Percentiles rank a stretch among this genome's conserved stretches.
Evolutionary conservation across 2,888 invertebrate species (phyloP).

Genomic region (Apamea monoglypha): DNA sequence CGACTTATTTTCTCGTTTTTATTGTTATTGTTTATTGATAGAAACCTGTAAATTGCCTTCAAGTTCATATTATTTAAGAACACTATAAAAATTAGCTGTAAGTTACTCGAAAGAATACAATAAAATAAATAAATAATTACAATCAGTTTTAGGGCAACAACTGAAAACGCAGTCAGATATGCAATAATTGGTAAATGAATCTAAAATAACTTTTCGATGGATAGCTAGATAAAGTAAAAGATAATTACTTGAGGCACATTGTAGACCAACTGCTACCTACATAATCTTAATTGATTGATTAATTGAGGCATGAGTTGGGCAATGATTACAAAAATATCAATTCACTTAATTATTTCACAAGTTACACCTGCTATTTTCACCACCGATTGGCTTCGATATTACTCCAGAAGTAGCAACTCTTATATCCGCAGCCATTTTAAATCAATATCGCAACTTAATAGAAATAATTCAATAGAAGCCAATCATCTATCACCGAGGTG

Average conservation of each 20-base stretch:
- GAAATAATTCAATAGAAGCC: conserved; percentile 67
- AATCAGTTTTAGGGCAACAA: not conserved
- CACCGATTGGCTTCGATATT: not conserved
- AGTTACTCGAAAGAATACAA: too few species aligned
- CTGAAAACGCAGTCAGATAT: not conserved
- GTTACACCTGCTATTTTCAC: not conserved
- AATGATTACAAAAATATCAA: not conserved
- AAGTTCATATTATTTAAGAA: too few species aligned
- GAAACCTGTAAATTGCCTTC: too few species aligned
- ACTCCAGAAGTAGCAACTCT: conserved; percentile 33
- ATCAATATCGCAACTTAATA: conserved; percentile 56
- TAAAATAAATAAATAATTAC: too few species aligned
- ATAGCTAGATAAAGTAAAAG: not conserved
- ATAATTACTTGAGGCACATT: not conserved
- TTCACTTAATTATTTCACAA: conserved; percentile 13
- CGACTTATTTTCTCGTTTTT: too few species aligned
- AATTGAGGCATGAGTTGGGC: not conserved
- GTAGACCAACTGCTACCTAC: not conserved
- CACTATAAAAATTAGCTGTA: too few species aligned
- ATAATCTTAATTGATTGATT: not conserved
- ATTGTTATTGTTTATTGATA: too few species aligned
- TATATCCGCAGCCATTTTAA: conserved; percentile 19
- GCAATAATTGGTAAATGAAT: not conserved
- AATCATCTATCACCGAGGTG: conserved; percentile 66
- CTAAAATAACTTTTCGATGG: not conserved